Conservation (phyloP, 1,140 invertebrate species). For the Scaptomyza montana region DNA sequence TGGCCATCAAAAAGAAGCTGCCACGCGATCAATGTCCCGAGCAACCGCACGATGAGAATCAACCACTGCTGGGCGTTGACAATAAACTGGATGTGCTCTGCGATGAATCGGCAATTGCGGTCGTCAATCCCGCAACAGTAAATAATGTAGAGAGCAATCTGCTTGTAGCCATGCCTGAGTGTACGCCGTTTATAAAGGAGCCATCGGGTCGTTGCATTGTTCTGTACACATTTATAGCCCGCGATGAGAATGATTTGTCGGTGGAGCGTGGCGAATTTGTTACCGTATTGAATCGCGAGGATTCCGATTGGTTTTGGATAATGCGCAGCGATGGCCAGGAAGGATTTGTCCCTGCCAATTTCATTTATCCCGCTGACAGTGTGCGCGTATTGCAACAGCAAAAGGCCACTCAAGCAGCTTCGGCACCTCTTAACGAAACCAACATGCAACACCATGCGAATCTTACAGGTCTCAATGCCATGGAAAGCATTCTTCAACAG, state of each 20-base stretch:
- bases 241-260: slow-evolving; percentile 97
- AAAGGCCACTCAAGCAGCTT: slow-evolving; percentile 32
- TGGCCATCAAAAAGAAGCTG: slow-evolving; percentile 93
- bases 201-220: slow-evolving; percentile 95
- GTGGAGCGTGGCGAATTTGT: slow-evolving; percentile 97
- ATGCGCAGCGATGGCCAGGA: slow-evolving; percentile 95
- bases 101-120: slow-evolving; percentile 40
- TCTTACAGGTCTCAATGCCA: slow-evolving; percentile 50
- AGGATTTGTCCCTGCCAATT: slow-evolving; percentile 97
- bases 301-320: slow-evolving; percentile 98
- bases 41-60: slow-evolving; percentile 63
- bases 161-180: slow-evolving; percentile 84
- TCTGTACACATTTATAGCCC: slow-evolving; percentile 95
- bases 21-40: slow-evolving; percentile 86
- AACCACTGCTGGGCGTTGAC: slow-evolving; percentile 81
- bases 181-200: slow-evolving; percentile 93
- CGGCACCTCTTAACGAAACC: slow-evolving; percentile 45
- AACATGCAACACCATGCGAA: slow-evolving; percentile 63
- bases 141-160: slow-evolving; percentile 81
- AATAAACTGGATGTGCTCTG: slow-evolving; percentile 83
- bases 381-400: slow-evolving; percentile 87
- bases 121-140: slow-evolving; percentile 23
- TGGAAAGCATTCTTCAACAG: slow-evolving; percentile 57
- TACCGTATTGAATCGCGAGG: slow-evolving; percentile 96
- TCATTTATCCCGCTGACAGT: slow-evolving; percentile 94